Conservation (phyloP, 2,113 vertebrate species). For the Charina bottae region DNA sequence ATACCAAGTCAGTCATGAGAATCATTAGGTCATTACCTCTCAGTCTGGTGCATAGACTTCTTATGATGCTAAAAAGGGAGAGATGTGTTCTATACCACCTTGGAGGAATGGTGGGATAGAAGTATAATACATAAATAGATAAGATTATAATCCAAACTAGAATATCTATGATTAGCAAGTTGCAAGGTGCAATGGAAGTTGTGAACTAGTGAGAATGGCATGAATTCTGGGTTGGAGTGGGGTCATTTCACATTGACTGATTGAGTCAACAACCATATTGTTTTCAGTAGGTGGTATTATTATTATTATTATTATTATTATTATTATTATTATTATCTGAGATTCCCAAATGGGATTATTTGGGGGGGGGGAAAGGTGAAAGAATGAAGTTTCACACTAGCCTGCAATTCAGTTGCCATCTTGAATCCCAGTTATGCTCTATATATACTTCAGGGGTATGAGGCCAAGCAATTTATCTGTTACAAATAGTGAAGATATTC, state of each 20-base stretch:
- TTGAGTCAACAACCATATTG: background rate
- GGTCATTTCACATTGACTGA: background rate
- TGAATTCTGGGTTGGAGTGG: background rate
- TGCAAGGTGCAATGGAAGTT: background rate
- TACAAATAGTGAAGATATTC: background rate
- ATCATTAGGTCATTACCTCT: background rate
- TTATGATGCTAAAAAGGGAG: background rate
- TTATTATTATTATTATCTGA: background rate
- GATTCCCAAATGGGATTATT: background rate
- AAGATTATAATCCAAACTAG: background rate
- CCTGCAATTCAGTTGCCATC: background rate
- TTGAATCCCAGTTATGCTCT: background rate
- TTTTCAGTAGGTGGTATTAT: background rate
- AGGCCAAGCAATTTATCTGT: constrained; percentile 2
- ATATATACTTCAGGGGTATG: background rate
- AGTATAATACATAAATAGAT: background rate
- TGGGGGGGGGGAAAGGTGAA: background rate
- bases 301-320: background rate
- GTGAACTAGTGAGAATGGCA: background rate
- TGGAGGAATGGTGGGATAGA: background rate
- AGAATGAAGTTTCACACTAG: background rate
- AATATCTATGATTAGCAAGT: background rate
- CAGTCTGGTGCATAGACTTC: background rate
- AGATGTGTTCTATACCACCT: background rate
- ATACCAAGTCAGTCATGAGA: background rate